Base-by-base conservation (phyloP, 2,888 invertebrate species). In the Stenoptilia bipunctidactyla region DNA sequence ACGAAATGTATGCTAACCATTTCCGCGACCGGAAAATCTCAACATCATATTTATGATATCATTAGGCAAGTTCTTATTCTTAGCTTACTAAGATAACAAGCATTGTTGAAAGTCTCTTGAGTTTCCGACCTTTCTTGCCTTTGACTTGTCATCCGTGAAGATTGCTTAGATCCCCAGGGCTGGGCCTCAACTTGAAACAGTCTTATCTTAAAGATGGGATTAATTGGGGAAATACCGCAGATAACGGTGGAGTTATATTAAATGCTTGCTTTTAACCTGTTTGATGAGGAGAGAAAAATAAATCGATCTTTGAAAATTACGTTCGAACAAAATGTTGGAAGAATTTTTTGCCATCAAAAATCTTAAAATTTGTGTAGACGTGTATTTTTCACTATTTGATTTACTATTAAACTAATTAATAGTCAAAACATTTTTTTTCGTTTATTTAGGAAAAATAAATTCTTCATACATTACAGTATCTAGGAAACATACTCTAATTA, bases 111-210 rank as follows among this genome's bases (percentile, higher is more conserved):
- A 79, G 72, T 79, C 79, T 76, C 79, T 71, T 66, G 70, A 75
- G 77, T 61, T 68, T 66, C 70, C 71, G 77, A 79, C 80, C 82
- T 79, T 82, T 68, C 72, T 74, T 69, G 68, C 64, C 82, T 83
- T 83, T 83, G 82, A 80, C 79, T 75, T 82, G 76, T 80, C 77
- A 79, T 68, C 76, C 80, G 80, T 82, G 71, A 80, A 82, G 80
- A 80, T 83, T 80, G 82, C 80, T 79, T 79, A 77, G 80, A 82
- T 80, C 82, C 77, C 76, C 52, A 65, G 69, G 57, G 70, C 67
- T 74, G 71, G 72, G 73, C 69, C 77, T 77, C 72, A 74, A 75
- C 69, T 79, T 66, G 76, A 76, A 77, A 74, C 75, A 72, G 72
- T 72, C 72, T 77, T 79, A 80, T 83, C 80, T 61, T 55, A 49